Evolutionary conservation across 2,888 invertebrate species (phyloP), one percentile per base, ranked within the genome.

Genomic region (Charanyca ferruginea): DNA sequence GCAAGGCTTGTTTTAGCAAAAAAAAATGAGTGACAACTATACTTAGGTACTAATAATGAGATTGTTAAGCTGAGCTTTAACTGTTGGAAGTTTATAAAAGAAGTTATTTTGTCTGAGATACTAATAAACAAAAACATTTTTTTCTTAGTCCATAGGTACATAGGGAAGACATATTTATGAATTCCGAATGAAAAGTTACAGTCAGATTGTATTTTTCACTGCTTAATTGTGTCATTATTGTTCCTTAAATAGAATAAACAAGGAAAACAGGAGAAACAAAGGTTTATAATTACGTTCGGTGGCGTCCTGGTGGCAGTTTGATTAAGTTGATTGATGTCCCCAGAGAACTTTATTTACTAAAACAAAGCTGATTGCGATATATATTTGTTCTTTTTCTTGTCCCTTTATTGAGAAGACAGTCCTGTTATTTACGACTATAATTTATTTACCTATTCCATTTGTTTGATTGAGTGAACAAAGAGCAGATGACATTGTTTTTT

Each of bases 311-410:
- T 78, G 81, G 75, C 82, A 79, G 81, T 79, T 81, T 85, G 84
- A 84, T 87, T 83, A 85, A 79, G 78, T 79, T 88, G 88, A 89
- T 88, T 85, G 87, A 89, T 88, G 86, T 79, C 83, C 63, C 69
- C 25, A 49, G 80, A 79, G 84, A 77, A 73, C 77, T 84, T 87
- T 80, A 85, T 86, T 87, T 84, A 79, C 73, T 84, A 80, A 81
- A 84, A 87, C 83, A 84, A 83, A 79, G 84, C 74, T 81, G 80
- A 83, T 85, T 80, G 70, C 81, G 67, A 78, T 79, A 77, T 69
- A 83, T 60, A 47, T 18, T 9, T 64, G 53, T 73, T 68, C 28
- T 66, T 77, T 80, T 78, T 67, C 63, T 72, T 58, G 66, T 67
- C 48, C 61, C 66, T 79, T 66, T 72, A 80, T 73, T 73, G 69